These are phyloP conservation scores for Hippocampus guttulatus DNA, from an alignment of 2,113 vertebrate genomes.

Conservation along the genomic window DNA sequence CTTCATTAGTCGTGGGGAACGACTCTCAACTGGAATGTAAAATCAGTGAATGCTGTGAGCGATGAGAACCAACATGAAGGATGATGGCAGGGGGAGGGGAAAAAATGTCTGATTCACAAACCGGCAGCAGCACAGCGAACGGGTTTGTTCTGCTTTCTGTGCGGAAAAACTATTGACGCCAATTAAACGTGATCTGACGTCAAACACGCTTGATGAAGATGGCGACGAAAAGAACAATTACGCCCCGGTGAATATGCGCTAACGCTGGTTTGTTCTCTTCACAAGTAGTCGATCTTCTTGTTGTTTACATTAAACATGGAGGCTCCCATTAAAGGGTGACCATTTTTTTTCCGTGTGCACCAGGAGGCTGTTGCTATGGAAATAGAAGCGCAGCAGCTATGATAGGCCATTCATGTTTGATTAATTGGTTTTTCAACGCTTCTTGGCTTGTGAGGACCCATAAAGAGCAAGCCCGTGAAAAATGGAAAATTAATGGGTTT, in stretches of 20 bases:
- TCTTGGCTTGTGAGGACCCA: slow-evolving; percentile 74
- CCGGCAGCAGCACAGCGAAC: not conserved
- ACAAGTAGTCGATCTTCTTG: slow-evolving; percentile 36
- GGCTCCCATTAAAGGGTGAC: slow-evolving; percentile 68
- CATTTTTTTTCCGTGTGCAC: slow-evolving; percentile 46
- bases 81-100: slow-evolving; percentile 4
- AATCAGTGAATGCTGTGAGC: slow-evolving; percentile 31
- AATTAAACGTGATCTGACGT: slow-evolving; percentile 1
- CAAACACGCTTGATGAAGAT: not conserved
- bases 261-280: slow-evolving; percentile 1
- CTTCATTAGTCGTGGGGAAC: slow-evolving; percentile 6
- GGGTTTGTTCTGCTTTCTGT: not conserved
- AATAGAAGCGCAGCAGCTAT: slow-evolving; percentile 71
- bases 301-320: slow-evolving; percentile 72
- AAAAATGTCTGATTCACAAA: slow-evolving; percentile 9
- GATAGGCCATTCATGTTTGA: slow-evolving; percentile 81
- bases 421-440: slow-evolving; percentile 80
- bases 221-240: not conserved
- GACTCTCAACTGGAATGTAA: slow-evolving; percentile 25
- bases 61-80: slow-evolving; percentile 38
- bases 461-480: slow-evolving; percentile 74
- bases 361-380: slow-evolving; percentile 77
- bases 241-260: not conserved
- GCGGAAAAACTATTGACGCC: not conserved
- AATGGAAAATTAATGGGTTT: slow-evolving; percentile 77